A percentile compares a stretch with the other conserved stretches of the same genome.
These are phyloP conservation scores for Odocoileus virginianus DNA, from an alignment of 2,113 vertebrate genomes.

Conservation along the genomic window DNA sequence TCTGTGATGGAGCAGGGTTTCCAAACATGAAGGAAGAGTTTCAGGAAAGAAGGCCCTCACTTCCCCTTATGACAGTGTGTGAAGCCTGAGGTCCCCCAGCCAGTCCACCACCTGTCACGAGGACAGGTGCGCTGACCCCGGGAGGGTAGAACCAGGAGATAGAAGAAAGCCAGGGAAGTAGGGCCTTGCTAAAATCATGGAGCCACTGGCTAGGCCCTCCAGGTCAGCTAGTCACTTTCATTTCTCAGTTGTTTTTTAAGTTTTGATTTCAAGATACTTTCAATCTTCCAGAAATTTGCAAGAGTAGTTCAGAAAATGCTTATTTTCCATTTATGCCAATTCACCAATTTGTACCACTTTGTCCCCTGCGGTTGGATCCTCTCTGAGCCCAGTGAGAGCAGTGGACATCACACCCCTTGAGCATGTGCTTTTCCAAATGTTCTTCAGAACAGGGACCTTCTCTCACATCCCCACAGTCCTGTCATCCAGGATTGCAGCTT, in stretches of 20 bases:
- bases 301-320: not conserved
- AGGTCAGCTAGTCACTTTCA: not conserved
- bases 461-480: not conserved
- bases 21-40: not conserved
- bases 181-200: rapidly evolving
- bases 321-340: not conserved
- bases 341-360: not conserved
- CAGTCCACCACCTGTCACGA: not conserved
- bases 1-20: not conserved
- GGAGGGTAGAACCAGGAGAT: not conserved
- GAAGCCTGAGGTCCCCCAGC: not conserved
- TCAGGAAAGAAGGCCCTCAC: not conserved
- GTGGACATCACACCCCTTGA: not conserved
- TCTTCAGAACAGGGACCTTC: not conserved
- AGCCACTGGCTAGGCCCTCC: not conserved
- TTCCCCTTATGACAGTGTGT: not conserved
- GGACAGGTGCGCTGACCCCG: not conserved
- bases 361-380: not conserved
- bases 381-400: not conserved
- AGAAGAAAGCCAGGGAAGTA: not conserved
- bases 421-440: not conserved
- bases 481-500: not conserved
- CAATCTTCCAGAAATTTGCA: not conserved
- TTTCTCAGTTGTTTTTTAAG: not conserved
- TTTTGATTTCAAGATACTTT: not conserved